Evolutionary conservation across 2,113 vertebrate species (phyloP), one percentile per base, ranked within the genome.

Genomic region (Pterocles burchelli): DNA sequence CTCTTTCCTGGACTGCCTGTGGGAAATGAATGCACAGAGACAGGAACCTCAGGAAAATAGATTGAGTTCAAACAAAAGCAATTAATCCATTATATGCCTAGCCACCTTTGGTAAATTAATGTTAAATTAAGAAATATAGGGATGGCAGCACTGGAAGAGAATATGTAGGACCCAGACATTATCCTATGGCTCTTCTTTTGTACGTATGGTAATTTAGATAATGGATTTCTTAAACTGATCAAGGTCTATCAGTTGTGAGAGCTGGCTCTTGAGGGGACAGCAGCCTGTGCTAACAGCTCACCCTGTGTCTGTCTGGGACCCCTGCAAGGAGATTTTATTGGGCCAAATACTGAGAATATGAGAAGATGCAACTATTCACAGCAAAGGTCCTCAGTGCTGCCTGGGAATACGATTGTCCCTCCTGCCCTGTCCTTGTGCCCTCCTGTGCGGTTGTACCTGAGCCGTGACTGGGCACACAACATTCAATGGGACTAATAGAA

Each of bases 401-500:
- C 10, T 36, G 5, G 25, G 34, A 6, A 19, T 1, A 5, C 21
- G 15, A 8, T 55, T 17, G 22, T 13, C 26, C 11, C 10, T 65
- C 65, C 55, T 89, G 25, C 21, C 17, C 29, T n/a, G 18, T 62
- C 65, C 43, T 63, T 2, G 1, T 51, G 17, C 19, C 26, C 26
- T 63, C 43, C 29, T n/a, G 10, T n/a, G 38, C 10, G 1, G 52
- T 43, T 11, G 2, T 81, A 48, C 41, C 31, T 8, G 29, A 72
- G 22, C 22, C 17, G 5, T 1, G 1, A 13, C 43, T 46, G 49
- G 58, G 54, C 43, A 36, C 31, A 11, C 4, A 7, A 4, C 1
- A 1, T 36, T 82, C 13, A 6, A 0, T 2, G 67, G 54, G 25
- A 19, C 24, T 15, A 5, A 28, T 43, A 19, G 12, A 21, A 17